Evolutionary conservation across 1,140 invertebrate genomes (phyloP), one percentile per base, ranked within the genome.

Genomic region (Hycleus cichorii): DNA sequence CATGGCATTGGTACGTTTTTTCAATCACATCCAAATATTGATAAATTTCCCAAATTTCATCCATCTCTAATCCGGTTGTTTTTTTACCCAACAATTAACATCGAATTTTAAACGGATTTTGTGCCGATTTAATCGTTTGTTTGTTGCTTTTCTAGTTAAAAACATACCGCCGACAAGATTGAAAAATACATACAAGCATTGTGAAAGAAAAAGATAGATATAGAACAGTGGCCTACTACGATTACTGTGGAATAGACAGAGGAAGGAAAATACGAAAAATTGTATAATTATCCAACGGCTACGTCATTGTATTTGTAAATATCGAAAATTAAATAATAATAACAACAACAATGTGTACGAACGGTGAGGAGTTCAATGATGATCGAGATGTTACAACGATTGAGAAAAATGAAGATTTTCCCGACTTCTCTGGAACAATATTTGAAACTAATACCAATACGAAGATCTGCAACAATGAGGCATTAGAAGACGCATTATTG

Each of bases 1-100:
- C 66, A 73, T 74, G 72, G 71, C 71, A 68, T 66, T 72, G 73
- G 73, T 75, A 67, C 74, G 73, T 74, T 65, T 66, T 52, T 63
- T 57, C 44, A 4, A 32, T 32, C 7, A 1, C 32, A 32, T 32
- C 7, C 4, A 32, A 32, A 32, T 32, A 32, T 32, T 7, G 32
- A 32, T 32, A 32, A 32, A 32, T 32, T 18, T 18, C 18, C 18
- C 18, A 18, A 18, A 18, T 18, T 18, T 18, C 18, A 18, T 1
- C 18, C 12, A 12, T 12, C n/a, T n/a, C n/a, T n/a, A n/a, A n/a
- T n/a, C 12, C 18, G 18, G 18, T 1, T 18, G 18, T 18, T 18
- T 18, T 18, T 18, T 1, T 0, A 1, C 1, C 18, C 18, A 18
- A 18, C 18, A 18, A 18, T 18, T 18, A 18, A 18, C 18, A 18